These are phyloP conservation scores for Dyspetes luteomarginatus DNA, from an alignment of 2,888 invertebrate species.

Conservation along the genomic window DNA sequence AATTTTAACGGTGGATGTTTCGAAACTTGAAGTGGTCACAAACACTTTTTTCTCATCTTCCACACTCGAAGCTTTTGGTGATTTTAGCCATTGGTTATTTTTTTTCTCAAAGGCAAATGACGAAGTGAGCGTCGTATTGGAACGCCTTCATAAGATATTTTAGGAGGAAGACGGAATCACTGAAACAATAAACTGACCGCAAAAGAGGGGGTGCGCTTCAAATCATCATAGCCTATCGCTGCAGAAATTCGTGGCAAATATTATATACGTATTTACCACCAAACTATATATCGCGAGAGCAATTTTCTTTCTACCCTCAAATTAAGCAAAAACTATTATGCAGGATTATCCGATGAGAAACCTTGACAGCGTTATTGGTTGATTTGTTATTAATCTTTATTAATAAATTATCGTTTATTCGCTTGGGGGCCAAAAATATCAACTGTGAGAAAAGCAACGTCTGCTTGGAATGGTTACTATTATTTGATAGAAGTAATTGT, in stretches of 20 bases:
- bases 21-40: background rate
- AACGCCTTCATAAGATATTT: conserved; percentile 79
- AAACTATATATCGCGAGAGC: too few species aligned
- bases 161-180: conserved; percentile 78
- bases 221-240: conserved; percentile 25
- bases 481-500: too few species aligned
- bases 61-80: background rate
- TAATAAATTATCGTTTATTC: too few species aligned
- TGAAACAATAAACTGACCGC: conserved; percentile 64
- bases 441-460: too few species aligned
- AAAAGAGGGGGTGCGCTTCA: background rate
- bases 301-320: too few species aligned
- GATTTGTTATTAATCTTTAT: too few species aligned
- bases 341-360: too few species aligned
- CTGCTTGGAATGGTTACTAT: too few species aligned
- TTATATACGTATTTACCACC: conserved; percentile 42
- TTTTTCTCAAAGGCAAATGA: conserved; percentile 76
- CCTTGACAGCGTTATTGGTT: too few species aligned
- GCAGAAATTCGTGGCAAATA: conserved; percentile 39
- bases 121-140: conserved; percentile 74
- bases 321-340: too few species aligned
- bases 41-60: conserved; percentile 13
- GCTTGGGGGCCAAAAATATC: too few species aligned
- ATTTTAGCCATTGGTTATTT: background rate
- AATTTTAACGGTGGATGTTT: conserved; percentile 52